Conservation (phyloP, 1,140 invertebrate genomes). For the Pseudomyrmex concolor region DNA sequence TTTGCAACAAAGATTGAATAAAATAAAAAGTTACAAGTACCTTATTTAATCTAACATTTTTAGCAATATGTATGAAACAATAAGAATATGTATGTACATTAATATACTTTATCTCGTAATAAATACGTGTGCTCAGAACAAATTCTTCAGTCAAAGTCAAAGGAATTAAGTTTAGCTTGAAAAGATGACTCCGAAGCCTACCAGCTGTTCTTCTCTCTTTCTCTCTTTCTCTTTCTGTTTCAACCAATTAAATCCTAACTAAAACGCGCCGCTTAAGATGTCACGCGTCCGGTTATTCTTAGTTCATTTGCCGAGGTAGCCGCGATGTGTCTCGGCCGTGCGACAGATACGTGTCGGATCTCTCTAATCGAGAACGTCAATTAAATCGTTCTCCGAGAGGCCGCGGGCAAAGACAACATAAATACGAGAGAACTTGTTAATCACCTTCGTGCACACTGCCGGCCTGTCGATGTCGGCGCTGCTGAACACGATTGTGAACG, state of each 20-base stretch:
- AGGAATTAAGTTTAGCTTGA: neutral
- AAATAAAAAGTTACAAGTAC: neutral
- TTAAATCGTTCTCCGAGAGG: neutral
- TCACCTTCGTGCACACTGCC: constrained; percentile 85
- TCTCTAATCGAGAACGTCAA: constrained; percentile 1
- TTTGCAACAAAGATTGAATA: neutral
- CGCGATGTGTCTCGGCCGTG: neutral
- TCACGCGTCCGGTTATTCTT: constrained; percentile 29
- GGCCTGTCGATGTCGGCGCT: constrained; percentile 82
- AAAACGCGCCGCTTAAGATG: constrained; percentile 21
- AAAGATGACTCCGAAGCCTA: neutral
- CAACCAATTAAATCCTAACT: constrained; percentile 39
- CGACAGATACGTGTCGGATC: neutral
- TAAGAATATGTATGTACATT: neutral
- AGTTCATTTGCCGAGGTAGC: constrained; percentile 19
- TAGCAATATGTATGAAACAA: neutral
- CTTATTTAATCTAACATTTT: neutral
- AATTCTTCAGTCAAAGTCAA: neutral
- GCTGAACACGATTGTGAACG: constrained; percentile 74
- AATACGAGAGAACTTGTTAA: constrained; percentile 31
- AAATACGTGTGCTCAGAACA: neutral
- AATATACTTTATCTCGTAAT: constrained; percentile 1
- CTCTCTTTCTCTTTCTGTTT: constrained; percentile 21
- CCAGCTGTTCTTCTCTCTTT: neutral
- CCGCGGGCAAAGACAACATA: neutral